A percentile compares a stretch with the other conserved stretches of the same genome.
Evolutionary conservation across 2,888 invertebrate species (phyloP).

Genomic region (Sipunculus nudus): DNA sequence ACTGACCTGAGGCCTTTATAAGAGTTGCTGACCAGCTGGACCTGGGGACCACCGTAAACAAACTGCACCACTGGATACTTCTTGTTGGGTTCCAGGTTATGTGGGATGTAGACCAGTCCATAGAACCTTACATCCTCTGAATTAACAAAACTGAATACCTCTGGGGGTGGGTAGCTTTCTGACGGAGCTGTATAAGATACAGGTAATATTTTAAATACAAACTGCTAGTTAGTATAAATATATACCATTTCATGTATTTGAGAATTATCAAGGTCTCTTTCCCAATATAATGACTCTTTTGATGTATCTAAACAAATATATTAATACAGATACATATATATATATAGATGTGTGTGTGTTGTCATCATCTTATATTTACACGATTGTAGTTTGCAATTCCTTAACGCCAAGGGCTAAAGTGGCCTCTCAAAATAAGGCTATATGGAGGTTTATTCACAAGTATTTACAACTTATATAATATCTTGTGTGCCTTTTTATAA

Average conservation of each 20-base stretch:
- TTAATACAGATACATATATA: conserved; percentile 8
- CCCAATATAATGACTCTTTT: too few relatives aligned
- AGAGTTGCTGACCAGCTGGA: conserved; percentile 95
- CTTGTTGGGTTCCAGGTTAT: conserved; percentile 66
- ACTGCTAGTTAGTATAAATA: too few relatives aligned
- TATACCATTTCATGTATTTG: too few relatives aligned
- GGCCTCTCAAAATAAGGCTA: too few relatives aligned
- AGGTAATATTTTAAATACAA: neutral
- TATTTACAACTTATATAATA: too few relatives aligned
- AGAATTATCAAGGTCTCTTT: too few relatives aligned
- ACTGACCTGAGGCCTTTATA: conserved; percentile 66
- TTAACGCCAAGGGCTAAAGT: too few relatives aligned
- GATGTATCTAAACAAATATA: conserved; percentile 8
- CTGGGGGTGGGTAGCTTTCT: conserved; percentile 72
- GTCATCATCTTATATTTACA: neutral
- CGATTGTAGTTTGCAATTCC: neutral
- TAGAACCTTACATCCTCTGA: conserved; percentile 76
- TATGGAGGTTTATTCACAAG: too few relatives aligned
- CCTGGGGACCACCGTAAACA: conserved; percentile 98
- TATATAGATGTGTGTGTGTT: conserved; percentile 6
- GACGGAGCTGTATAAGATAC: conserved; percentile 7
- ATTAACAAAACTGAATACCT: conserved; percentile 76
- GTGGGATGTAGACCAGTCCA: conserved; percentile 89
- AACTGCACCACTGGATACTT: conserved; percentile 94
- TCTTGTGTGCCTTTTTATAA: too few relatives aligned